A percentile compares a stretch with the other conserved stretches of the same genome.
Evolutionary conservation across 2,888 invertebrate species (phyloP).

Genomic region (Lamproptera curius): DNA sequence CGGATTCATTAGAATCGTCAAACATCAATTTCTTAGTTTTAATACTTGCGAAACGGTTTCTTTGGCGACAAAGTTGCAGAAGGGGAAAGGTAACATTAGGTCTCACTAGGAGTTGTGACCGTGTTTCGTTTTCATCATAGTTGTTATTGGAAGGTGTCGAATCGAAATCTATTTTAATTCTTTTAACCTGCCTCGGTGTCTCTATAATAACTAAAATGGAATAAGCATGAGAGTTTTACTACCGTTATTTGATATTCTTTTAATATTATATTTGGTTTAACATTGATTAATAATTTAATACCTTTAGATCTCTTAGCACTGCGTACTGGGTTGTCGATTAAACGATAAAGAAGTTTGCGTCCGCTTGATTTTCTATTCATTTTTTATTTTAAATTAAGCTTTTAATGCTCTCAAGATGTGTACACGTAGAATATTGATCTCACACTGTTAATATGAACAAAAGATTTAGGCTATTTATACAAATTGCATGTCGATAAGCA

Average conservation of each 20-base stretch:
- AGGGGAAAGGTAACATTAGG: conserved; percentile 10
- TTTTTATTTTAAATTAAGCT: conserved; percentile 2
- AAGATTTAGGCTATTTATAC: no score
- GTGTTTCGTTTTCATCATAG: neutral
- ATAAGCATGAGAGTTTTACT: no score
- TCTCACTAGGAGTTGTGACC: conserved; percentile 2
- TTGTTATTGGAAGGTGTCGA: conserved; percentile 2
- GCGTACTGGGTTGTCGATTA: conserved; percentile 12
- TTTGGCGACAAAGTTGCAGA: conserved; percentile 7
- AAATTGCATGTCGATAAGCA: no score
- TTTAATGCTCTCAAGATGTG: no score
- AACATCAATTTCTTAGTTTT: conserved; percentile 21
- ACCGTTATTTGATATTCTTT: no score
- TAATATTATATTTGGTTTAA: no score
- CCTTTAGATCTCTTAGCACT: conserved; percentile 12
- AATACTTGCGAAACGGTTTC: conserved; percentile 8
- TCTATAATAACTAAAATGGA: no score
- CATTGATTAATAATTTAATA: no score
- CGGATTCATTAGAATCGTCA: no score
- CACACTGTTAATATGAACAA: no score
- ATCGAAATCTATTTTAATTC: neutral
- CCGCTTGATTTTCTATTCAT: conserved; percentile 13
- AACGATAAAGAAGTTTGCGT: conserved; percentile 17
- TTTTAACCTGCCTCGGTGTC: conserved; percentile 4
- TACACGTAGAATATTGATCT: no score